Evolutionary conservation across 2,888 invertebrate species (phyloP).

Genomic region (Paralinhomoeus sp.): DNA sequence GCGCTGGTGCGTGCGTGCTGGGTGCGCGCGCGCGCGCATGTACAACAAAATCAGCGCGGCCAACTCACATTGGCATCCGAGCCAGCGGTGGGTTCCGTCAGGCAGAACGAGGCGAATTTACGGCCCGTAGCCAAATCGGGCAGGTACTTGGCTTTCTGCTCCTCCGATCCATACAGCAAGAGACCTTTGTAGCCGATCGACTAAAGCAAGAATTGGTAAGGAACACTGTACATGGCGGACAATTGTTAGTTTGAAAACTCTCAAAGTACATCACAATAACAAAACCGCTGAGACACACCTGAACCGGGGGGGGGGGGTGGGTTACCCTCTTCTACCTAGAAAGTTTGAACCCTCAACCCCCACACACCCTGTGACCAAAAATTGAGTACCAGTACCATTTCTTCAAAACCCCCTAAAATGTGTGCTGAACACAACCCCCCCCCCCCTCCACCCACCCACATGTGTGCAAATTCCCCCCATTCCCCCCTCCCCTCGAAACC

Average conservation of each 20-base stretch:
- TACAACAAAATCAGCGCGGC: conserved; percentile 7
- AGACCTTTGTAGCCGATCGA: conserved; percentile 47
- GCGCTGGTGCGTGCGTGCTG: too few species aligned
- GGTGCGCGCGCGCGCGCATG: conserved; percentile 36
- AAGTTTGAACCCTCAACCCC: too few species aligned
- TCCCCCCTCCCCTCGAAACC: background rate
- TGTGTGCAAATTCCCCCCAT: background rate
- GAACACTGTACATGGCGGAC: background rate
- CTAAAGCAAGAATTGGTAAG: conserved; percentile 26
- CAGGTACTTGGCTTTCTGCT: conserved; percentile 73
- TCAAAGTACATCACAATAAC: too few species aligned
- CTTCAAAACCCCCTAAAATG: background rate
- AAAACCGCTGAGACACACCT: too few species aligned
- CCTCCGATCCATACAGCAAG: conserved; percentile 59
- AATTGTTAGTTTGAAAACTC: background rate
- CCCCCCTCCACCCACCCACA: too few species aligned
- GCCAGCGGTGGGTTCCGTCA: conserved; percentile 77
- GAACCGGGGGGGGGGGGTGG: too few species aligned
- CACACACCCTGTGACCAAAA: too few species aligned
- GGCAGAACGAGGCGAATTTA: conserved; percentile 67
- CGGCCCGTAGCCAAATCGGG: conserved; percentile 60
- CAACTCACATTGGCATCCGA: conserved; percentile 53
- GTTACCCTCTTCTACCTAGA: too few species aligned
- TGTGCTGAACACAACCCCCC: background rate
- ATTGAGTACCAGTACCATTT: background rate